Evolutionary conservation across 2,113 vertebrate genomes (phyloP).

Genomic region (Geothlypis trichas): DNA sequence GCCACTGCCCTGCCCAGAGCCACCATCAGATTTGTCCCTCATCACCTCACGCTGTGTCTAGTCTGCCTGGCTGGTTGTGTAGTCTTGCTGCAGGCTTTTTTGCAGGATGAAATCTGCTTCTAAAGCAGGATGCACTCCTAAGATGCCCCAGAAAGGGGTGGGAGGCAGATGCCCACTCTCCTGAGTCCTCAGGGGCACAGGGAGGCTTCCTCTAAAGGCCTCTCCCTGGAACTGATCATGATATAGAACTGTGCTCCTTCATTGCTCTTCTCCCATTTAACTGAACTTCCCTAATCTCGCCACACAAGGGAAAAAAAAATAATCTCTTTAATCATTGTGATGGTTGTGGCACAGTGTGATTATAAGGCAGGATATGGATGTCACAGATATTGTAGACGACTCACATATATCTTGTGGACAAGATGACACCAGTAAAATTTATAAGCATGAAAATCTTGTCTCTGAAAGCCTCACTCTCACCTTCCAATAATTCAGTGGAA

Average conservation of each 20-base stretch:
- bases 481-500: slow-evolving; percentile 4
- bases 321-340: slow-evolving; percentile 38
- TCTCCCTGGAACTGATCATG: not conserved
- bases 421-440: slow-evolving; percentile 36
- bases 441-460: slow-evolving; percentile 29
- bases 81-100: not conserved
- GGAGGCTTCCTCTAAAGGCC: not conserved
- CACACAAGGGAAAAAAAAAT: not conserved
- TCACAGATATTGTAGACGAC: slow-evolving; percentile 26
- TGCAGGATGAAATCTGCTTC: not conserved
- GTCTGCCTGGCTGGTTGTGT: rapidly evolving
- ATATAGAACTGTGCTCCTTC: not conserved
- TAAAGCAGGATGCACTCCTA: not conserved
- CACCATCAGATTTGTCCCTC: not conserved
- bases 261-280: not conserved
- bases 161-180: not conserved
- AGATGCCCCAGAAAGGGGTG: not conserved
- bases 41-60: rapidly evolving
- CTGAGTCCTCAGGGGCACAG: not conserved
- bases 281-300: not conserved
- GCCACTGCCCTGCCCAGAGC: not conserved
- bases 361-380: slow-evolving; percentile 49
- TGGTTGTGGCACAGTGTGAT: slow-evolving; percentile 38
- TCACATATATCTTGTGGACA: not conserved
- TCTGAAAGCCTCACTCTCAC: slow-evolving; percentile 7